A percentile compares a stretch with the other conserved stretches of the same genome.
phyloP scores from a whole-genome alignment of 2,888 invertebrate genomes.

The Barypeithes pellucidus region DNA sequence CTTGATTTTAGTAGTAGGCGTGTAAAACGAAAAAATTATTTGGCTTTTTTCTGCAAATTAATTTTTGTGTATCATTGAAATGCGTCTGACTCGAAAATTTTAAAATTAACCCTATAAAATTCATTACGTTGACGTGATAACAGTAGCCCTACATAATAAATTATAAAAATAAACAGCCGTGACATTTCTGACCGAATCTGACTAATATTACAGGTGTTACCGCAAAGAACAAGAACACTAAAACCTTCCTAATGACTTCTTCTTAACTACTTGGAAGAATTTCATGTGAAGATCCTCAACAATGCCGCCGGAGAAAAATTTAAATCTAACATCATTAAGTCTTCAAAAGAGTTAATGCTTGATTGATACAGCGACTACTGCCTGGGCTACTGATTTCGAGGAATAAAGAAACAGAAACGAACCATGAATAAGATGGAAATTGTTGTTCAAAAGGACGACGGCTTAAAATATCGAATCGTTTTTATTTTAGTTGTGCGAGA shows the following conservation, averaged over 20 bases:
- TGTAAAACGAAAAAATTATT: too few relatives aligned
- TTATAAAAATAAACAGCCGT: too few relatives aligned
- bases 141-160: too few relatives aligned
- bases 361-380: constrained; percentile 37
- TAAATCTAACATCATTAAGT: constrained; percentile 20
- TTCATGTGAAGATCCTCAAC: neutral
- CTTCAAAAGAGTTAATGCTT: constrained; percentile 22
- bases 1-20: too few relatives aligned
- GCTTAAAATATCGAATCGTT: constrained; percentile 11
- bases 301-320: neutral
- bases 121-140: too few relatives aligned
- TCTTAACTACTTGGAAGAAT: constrained; percentile 4
- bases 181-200: neutral
- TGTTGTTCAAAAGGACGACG: neutral
- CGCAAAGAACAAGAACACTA: neutral
- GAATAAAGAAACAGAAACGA: neutral
- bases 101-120: too few relatives aligned
- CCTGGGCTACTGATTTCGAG: constrained; percentile 34
- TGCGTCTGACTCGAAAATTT: too few relatives aligned
- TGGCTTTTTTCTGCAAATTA: too few relatives aligned
- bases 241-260: neutral
- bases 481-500: neutral
- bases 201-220: constrained; percentile 13
- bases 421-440: neutral
- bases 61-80: too few relatives aligned